Conservation (phyloP, 2,113 vertebrate genomes). For the Pterophyllum scalare region DNA sequence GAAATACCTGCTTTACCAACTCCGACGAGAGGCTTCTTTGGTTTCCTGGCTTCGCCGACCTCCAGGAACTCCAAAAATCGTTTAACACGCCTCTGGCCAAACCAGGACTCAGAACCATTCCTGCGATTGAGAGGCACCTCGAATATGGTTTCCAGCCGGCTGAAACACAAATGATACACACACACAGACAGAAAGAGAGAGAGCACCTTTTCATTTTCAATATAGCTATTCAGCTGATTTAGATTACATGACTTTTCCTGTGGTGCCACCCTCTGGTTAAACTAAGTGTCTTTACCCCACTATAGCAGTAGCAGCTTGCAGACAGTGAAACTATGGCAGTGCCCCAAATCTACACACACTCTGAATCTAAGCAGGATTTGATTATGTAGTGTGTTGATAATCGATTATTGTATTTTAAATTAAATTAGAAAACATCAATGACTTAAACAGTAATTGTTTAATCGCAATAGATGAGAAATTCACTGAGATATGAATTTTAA, state of each 20-base stretch:
- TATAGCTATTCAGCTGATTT: not conserved
- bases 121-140: conserved; percentile 85
- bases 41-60: conserved; percentile 80
- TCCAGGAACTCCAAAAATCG: conserved; percentile 87
- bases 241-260: not conserved
- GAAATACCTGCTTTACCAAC: conserved; percentile 24
- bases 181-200: not conserved
- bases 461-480: too few relatives aligned
- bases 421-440: too few relatives aligned
- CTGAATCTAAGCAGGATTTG: not conserved
- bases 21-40: conserved; percentile 77
- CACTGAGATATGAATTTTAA: too few relatives aligned
- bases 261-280: conserved; percentile 25
- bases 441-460: too few relatives aligned
- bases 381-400: not conserved
- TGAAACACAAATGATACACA: conserved; percentile 5
- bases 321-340: too few relatives aligned
- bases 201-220: not conserved
- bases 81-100: conserved; percentile 85
- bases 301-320: not conserved
- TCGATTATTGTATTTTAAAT: too few relatives aligned
- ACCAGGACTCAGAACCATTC: conserved; percentile 84
- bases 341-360: not conserved
- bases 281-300: not conserved
- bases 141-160: conserved; percentile 91